Conservation (phyloP, 1,140 invertebrate genomes). For the Microplitis demolitor region DNA sequence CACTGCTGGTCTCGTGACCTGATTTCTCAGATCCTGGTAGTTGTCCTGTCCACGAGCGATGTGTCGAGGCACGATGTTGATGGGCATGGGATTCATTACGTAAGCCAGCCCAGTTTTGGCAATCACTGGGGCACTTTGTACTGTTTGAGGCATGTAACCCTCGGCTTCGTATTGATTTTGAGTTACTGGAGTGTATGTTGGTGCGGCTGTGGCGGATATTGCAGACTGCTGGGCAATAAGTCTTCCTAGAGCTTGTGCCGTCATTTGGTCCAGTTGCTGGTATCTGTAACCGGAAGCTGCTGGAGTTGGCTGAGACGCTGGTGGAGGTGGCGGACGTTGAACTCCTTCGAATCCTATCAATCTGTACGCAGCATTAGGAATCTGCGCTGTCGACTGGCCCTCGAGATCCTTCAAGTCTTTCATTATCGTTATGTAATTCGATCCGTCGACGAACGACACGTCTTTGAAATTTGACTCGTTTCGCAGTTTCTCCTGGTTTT, state of each 20-base stretch:
- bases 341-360: conserved; percentile 46
- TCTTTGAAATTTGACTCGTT: conserved; percentile 33
- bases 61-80: conserved; percentile 34
- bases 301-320: conserved; percentile 28
- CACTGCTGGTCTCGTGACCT: conserved; percentile 35
- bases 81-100: conserved; percentile 40
- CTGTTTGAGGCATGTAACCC: background rate
- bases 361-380: conserved; percentile 45
- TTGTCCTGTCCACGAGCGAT: background rate
- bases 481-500: conserved; percentile 28
- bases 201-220: conserved; percentile 24
- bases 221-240: conserved; percentile 46
- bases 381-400: conserved; percentile 24
- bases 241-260: conserved; percentile 45
- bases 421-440: conserved; percentile 47
- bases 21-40: background rate
- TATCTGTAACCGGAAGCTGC: conserved; percentile 32
- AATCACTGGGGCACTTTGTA: conserved; percentile 17
- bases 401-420: conserved; percentile 49
- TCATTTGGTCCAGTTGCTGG: conserved; percentile 49
- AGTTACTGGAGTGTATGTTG: background rate
- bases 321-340: conserved; percentile 38
- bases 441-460: conserved; percentile 46
- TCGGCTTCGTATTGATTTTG: conserved; percentile 12
- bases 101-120: conserved; percentile 48